Evolutionary conservation across 1,140 invertebrate species (phyloP).

Genomic region (Drosophila grimshawi): DNA sequence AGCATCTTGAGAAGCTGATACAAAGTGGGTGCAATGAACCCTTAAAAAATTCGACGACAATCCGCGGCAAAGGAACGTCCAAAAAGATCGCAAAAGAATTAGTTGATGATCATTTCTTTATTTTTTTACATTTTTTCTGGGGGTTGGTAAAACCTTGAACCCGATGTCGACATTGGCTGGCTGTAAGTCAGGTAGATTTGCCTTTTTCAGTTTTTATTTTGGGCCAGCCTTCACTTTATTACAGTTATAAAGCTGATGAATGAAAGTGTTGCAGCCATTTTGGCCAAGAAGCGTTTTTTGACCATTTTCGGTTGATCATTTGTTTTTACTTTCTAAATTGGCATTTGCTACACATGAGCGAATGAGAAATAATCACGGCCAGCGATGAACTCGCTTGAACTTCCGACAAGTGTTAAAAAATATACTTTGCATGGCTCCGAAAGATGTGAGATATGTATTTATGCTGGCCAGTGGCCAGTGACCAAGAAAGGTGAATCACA

Average conservation of each 20-base stretch:
- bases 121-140: neutral
- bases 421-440: slow-evolving; percentile 44
- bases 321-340: slow-evolving; percentile 82
- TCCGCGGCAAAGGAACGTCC: slow-evolving; percentile 48
- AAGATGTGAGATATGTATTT: slow-evolving; percentile 18
- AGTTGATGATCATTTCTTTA: slow-evolving; percentile 8
- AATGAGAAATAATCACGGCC: slow-evolving; percentile 41
- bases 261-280: slow-evolving; percentile 64
- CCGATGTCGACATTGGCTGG: slow-evolving; percentile 29
- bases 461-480: neutral
- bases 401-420: slow-evolving; percentile 54
- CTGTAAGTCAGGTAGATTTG: slow-evolving; percentile 46
- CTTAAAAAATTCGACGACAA: slow-evolving; percentile 1
- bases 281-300: slow-evolving; percentile 37
- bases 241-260: slow-evolving; percentile 75
- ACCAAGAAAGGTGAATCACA: slow-evolving; percentile 72
- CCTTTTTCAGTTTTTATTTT: slow-evolving; percentile 2
- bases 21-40: slow-evolving; percentile 53
- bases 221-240: slow-evolving; percentile 65
- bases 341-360: slow-evolving; percentile 73
- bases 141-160: slow-evolving; percentile 66
- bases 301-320: slow-evolving; percentile 75
- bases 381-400: slow-evolving; percentile 72
- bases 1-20: slow-evolving; percentile 12
- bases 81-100: slow-evolving; percentile 29